These are phyloP conservation scores for Tromatobia lineatoria DNA, from an alignment of 2,888 invertebrate species.

Conservation along the genomic window DNA sequence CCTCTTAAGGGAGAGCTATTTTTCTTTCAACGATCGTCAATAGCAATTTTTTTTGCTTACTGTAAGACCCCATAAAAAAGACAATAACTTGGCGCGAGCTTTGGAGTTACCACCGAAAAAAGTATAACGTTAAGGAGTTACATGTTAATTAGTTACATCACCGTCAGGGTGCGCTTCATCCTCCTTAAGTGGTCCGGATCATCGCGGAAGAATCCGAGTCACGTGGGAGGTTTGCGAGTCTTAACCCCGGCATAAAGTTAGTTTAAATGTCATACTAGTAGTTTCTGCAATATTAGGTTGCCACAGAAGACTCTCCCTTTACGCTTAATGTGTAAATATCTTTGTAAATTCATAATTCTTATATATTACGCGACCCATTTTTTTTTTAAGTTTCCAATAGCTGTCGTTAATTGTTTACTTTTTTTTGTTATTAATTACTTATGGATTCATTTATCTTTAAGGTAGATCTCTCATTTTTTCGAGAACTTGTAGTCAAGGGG, in stretches of 20 bases:
- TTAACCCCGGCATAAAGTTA: conserved; percentile 80
- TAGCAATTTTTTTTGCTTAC: conserved; percentile 28
- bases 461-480: conserved; percentile 68
- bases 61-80: conserved; percentile 35
- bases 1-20: background rate
- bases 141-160: conserved; percentile 85
- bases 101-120: conserved; percentile 81
- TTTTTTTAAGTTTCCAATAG: conserved; percentile 73
- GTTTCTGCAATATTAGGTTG: conserved; percentile 81
- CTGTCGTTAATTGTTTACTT: conserved; percentile 69
- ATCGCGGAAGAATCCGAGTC: conserved; percentile 30
- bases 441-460: conserved; percentile 65
- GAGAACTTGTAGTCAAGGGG: conserved; percentile 85
- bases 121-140: conserved; percentile 83
- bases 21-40: background rate
- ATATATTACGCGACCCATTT: conserved; percentile 78
- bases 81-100: conserved; percentile 67
- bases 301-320: conserved; percentile 80
- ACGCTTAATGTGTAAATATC: conserved; percentile 81
- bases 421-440: conserved; percentile 69
- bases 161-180: conserved; percentile 75
- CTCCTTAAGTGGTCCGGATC: conserved; percentile 14
- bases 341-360: conserved; percentile 83
- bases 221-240: conserved; percentile 26
- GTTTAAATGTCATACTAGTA: conserved; percentile 82